Evolutionary conservation across 1,140 invertebrate genomes (phyloP).

Genomic region (Drosophila ohnishii): DNA sequence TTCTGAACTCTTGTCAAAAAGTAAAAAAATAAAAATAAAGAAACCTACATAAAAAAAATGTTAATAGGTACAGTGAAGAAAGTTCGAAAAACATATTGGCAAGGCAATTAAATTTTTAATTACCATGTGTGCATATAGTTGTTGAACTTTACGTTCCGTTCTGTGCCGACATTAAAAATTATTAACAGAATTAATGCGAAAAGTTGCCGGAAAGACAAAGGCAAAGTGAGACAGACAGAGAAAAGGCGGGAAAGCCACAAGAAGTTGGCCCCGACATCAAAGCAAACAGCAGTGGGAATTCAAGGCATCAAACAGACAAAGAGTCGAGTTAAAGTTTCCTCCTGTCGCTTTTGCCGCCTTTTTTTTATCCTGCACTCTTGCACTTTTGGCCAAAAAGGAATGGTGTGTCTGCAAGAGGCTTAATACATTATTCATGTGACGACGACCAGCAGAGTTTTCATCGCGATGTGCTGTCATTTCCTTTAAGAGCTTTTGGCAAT

Average conservation of each 20-base stretch:
- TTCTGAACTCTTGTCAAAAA: conserved; percentile 1
- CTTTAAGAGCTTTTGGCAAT: conserved; percentile 38
- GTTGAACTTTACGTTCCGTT: conserved; percentile 52
- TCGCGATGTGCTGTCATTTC: conserved; percentile 16
- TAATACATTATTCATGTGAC: conserved; percentile 56
- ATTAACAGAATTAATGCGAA: conserved; percentile 79
- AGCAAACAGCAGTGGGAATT: conserved; percentile 56
- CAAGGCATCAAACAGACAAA: conserved; percentile 60
- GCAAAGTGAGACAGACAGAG: conserved; percentile 29
- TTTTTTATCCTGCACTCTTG: conserved; percentile 15
- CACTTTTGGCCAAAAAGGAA: conserved; percentile 27
- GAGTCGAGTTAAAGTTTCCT: conserved; percentile 52
- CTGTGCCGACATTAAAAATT: conserved; percentile 71
- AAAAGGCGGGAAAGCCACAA: conserved; percentile 46
- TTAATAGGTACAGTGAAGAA: conserved; percentile 18
- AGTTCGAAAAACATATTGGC: conserved; percentile 60
- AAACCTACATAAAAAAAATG: not conserved
- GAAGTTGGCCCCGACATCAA: conserved; percentile 60
- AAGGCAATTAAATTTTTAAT: conserved; percentile 78
- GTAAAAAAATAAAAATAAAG: not conserved
- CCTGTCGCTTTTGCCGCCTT: conserved; percentile 25
- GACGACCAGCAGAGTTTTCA: conserved; percentile 49
- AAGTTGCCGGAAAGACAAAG: conserved; percentile 64
- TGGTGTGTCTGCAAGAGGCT: conserved; percentile 11
- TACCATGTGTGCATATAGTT: conserved; percentile 69